Evolutionary conservation across 2,113 vertebrate genomes (phyloP).

Genomic region (Tyrannus savana): DNA sequence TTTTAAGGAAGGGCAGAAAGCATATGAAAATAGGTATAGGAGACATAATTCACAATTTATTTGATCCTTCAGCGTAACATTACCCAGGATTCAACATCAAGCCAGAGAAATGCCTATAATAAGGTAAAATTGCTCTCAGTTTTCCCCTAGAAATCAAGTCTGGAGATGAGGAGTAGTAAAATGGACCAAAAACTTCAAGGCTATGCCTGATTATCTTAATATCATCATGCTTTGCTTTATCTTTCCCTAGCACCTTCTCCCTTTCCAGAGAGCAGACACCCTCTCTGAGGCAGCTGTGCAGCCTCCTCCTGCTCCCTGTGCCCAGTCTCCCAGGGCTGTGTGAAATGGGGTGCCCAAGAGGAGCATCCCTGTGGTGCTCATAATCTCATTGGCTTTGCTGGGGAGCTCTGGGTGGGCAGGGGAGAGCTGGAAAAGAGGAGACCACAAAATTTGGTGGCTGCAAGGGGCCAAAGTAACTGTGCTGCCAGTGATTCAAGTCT

Average conservation of each 20-base stretch:
- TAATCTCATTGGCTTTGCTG: background rate
- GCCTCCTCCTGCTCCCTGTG: background rate
- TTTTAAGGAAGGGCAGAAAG: background rate
- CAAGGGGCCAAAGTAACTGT: background rate
- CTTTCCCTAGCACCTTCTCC: background rate
- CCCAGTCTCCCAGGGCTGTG: background rate
- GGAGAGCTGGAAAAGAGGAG: background rate
- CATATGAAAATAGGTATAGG: background rate
- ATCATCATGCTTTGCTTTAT: background rate
- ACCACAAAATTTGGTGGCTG: background rate
- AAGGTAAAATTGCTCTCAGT: background rate
- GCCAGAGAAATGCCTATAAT: background rate
- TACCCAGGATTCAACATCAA: background rate
- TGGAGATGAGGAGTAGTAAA: background rate
- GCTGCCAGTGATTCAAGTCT: background rate
- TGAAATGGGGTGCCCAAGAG: background rate
- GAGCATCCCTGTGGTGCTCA: accelerated
- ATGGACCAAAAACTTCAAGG: background rate
- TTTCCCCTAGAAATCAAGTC: background rate
- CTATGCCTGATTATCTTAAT: background rate
- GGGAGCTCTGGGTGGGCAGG: background rate
- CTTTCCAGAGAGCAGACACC: background rate
- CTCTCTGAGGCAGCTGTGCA: accelerated
- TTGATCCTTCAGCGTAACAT: background rate
- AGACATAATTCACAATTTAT: background rate